These are phyloP conservation scores for Coccyzus lansbergi DNA, from an alignment of 2,797 vertebrate species.

Conservation along the genomic window DNA sequence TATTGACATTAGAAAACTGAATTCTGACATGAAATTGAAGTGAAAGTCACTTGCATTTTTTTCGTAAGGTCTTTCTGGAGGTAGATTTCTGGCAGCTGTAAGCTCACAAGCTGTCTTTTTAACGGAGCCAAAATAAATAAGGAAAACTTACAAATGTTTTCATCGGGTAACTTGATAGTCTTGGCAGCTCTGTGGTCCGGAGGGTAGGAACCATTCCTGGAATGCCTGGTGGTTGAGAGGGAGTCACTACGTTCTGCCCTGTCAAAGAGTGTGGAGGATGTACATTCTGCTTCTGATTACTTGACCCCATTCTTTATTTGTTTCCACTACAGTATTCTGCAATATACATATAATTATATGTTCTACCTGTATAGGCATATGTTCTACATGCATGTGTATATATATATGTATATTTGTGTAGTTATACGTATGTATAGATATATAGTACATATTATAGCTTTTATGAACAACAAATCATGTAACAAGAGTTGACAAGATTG, in stretches of 20 bases:
- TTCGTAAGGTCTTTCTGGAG: neutral
- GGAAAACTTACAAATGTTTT: neutral
- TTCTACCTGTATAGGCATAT: neutral
- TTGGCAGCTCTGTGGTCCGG: neutral
- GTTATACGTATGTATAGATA: neutral
- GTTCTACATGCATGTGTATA: neutral
- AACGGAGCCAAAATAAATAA: neutral
- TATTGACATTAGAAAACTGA: neutral
- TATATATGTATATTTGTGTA: neutral
- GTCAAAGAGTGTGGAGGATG: neutral
- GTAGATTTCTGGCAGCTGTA: neutral
- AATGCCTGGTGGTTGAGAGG: neutral
- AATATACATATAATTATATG: neutral
- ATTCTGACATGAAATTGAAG: neutral
- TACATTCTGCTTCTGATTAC: neutral
- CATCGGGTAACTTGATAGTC: neutral
- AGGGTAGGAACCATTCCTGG: neutral
- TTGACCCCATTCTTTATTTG: neutral
- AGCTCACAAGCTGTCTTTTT: neutral
- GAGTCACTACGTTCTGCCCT: neutral
- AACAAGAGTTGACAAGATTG: fast-evolving
- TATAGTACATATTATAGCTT: neutral
- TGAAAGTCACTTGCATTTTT: neutral
- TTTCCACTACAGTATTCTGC: neutral
- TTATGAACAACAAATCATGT: neutral